Percentiles rank a stretch among this genome's conserved stretches.
phyloP scores from a whole-genome alignment of 2,797 vertebrate genomes.

The Lagodon rhomboides region DNA sequence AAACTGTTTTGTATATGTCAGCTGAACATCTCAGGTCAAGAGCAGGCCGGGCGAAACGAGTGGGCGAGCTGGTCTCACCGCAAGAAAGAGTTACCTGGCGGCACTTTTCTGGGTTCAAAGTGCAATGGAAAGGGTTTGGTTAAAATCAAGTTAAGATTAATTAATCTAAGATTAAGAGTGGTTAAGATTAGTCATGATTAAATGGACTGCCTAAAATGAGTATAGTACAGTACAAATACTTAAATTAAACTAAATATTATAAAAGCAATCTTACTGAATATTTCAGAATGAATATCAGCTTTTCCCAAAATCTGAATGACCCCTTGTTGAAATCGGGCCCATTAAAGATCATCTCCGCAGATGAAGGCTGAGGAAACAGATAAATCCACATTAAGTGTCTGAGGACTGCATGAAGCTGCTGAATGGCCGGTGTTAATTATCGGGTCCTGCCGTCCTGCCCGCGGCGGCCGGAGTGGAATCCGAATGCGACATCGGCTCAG shows the following conservation, averaged over 20 bases:
- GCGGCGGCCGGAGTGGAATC: conserved; percentile 40
- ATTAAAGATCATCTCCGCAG: conserved; percentile 30
- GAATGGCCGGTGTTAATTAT: conserved; percentile 58
- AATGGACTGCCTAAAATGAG: too few relatives aligned
- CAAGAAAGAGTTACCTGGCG: too few relatives aligned
- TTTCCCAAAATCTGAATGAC: not conserved
- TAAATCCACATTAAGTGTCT: conserved; percentile 45
- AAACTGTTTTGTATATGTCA: too few relatives aligned
- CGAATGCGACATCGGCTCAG: conserved; percentile 46
- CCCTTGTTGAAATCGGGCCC: conserved; percentile 8
- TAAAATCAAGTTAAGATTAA: not conserved
- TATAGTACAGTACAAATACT: too few relatives aligned
- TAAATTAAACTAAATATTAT: too few relatives aligned
- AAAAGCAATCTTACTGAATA: too few relatives aligned
- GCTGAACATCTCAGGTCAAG: too few relatives aligned
- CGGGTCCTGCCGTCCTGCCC: conserved; percentile 24
- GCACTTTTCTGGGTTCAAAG: too few relatives aligned
- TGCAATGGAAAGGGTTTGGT: not conserved
- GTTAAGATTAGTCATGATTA: not conserved
- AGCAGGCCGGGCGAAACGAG: too few relatives aligned
- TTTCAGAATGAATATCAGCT: too few relatives aligned
- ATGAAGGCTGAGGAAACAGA: conserved; percentile 12
- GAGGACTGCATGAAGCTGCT: conserved; percentile 40
- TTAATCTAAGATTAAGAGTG: not conserved
- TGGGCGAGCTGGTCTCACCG: too few relatives aligned